Base-by-base conservation (phyloP, 64 coral and sea anemone species). In the Orbicella faveolata region DNA sequence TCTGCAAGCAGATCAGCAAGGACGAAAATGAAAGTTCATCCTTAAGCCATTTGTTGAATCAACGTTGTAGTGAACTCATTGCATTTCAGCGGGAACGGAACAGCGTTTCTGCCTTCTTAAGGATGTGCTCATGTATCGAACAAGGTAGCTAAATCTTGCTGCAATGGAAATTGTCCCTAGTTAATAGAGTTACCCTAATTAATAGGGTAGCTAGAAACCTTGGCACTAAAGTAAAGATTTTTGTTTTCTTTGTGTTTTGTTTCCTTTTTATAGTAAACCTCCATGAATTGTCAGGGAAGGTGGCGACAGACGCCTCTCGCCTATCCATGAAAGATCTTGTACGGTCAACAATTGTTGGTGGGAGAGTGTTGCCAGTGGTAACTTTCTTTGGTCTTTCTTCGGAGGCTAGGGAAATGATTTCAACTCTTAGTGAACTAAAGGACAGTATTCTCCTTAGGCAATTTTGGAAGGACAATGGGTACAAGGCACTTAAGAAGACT, bases 381-480 rank as follows among this genome's bases (percentile, higher is more conserved):
- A 83, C 16, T 2, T 90, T 90, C 64, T 90, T 90, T 51, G 67
- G 70, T 11, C 65, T 90, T 76, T 90, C 89, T 48, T 59, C 13
- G 15, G 19, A 81, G 35, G 70, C 81, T 3, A 90, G 75, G 35
- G 12, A 10, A 21, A 90, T 90, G 89, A 37, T 90, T 16, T 39
- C 67, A 25, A 13, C 30, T n/a, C 19, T 90, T 3, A 57, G 73
- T 72, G 10, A 37, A 0, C 54, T 90, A 35, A 37, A 12, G 1
- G 4, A 62, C 17, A 90, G 89, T 65, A n/a, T 67, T 59, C 59
- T 92, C 79, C 74, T 96, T 55, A 33, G 55, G 73, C 35, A 92
- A 18, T 36, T 92, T 89, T 89, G 90, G 94, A 88, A 84, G 8
- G 74, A 73, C 63, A 68, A 52, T 14, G 69, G 77, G 72, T 79